These are phyloP conservation scores for Ceryle rudis DNA, from an alignment of 2,797 vertebrate genomes.

Conservation along the genomic window DNA sequence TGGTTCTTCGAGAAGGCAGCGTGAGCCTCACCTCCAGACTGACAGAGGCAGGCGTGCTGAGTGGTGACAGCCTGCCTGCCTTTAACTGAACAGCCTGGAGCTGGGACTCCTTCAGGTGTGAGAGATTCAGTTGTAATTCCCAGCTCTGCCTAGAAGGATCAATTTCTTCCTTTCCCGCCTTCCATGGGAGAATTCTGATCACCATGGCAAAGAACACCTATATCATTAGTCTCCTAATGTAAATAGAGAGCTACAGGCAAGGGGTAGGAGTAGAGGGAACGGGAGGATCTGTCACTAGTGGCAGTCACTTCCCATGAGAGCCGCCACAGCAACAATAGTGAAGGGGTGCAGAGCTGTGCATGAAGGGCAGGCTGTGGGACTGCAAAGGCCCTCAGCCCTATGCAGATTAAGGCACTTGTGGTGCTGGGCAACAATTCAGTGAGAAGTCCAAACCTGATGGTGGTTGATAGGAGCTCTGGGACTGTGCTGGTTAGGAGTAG, in stretches of 20 bases:
- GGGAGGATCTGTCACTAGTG: neutral
- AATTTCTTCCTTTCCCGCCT: neutral
- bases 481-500: fast-evolving
- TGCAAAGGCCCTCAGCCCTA: neutral
- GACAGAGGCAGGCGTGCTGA: neutral
- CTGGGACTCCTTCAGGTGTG: neutral
- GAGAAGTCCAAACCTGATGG: neutral
- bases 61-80: neutral
- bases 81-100: neutral
- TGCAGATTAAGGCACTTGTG: neutral
- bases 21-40: neutral
- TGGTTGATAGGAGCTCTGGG: neutral
- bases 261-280: neutral
- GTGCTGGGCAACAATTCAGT: neutral
- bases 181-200: neutral
- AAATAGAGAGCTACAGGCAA: neutral
- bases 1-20: neutral
- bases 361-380: neutral
- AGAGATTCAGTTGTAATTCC: neutral
- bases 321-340: neutral
- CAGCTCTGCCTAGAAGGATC: neutral
- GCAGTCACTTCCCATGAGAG: neutral
- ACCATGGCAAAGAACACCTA: neutral
- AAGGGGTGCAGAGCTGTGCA: neutral
- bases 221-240: neutral